phyloP scores from a whole-genome alignment of 2,888 invertebrate species.

The Lacanobia wlatinum region DNA sequence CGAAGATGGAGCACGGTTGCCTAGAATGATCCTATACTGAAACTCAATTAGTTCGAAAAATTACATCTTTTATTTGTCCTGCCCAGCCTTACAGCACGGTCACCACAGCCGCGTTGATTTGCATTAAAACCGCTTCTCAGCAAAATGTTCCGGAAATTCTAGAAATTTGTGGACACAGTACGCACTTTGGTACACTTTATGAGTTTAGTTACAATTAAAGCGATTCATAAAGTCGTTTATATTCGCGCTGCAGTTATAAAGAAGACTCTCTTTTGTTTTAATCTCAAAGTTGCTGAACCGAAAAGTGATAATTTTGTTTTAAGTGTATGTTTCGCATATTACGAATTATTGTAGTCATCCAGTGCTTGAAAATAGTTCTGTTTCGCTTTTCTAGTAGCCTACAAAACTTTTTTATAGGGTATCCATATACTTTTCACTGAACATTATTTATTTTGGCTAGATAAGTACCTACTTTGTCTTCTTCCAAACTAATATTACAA shows the following conservation, averaged over 20 bases:
- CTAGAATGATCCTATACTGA: no score
- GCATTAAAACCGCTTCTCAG: conserved; percentile 68
- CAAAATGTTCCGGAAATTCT: conserved; percentile 68
- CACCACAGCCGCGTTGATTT: conserved; percentile 67
- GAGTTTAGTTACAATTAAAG: conserved; percentile 68
- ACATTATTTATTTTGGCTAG: no score
- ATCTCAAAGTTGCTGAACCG: conserved; percentile 23
- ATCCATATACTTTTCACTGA: no score
- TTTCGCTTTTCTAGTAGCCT: neutral
- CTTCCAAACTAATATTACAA: no score
- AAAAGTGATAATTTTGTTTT: conserved; percentile 22
- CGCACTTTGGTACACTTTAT: conserved; percentile 71
- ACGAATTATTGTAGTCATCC: neutral
- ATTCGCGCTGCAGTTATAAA: conserved; percentile 52
- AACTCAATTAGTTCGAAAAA: neutral
- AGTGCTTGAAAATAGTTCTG: neutral
- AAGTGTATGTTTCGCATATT: conserved; percentile 20
- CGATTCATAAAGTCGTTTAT: conserved; percentile 60
- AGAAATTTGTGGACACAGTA: conserved; percentile 71
- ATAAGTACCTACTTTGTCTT: no score
- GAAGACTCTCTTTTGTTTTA: conserved; percentile 39
- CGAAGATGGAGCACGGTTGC: no score
- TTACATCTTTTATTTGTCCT: conserved; percentile 3
- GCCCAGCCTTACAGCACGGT: conserved; percentile 40
- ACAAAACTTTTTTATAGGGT: no score